phyloP scores from a whole-genome alignment of 2,113 vertebrate genomes.

The Ramphastos sulfuratus region DNA sequence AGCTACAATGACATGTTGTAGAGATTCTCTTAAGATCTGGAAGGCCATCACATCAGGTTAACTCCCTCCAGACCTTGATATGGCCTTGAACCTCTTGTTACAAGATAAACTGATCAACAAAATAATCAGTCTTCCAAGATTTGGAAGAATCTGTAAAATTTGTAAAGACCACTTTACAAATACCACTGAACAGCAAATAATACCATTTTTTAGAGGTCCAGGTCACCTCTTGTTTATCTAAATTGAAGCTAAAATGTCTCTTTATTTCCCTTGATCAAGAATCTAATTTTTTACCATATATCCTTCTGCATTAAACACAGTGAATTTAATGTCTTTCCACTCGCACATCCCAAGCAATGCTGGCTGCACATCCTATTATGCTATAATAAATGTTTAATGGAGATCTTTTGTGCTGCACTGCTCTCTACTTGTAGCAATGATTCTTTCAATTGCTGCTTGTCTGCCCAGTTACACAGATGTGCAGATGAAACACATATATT shows the following conservation, averaged over 20 bases:
- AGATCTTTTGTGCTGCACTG: not conserved
- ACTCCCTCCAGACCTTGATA: fast-evolving
- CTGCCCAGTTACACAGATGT: not conserved
- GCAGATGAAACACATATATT: not conserved
- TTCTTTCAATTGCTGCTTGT: constrained; percentile 27
- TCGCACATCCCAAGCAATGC: not conserved
- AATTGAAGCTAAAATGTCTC: not conserved
- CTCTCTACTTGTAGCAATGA: not conserved
- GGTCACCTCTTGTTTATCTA: not conserved
- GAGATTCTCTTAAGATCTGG: not conserved
- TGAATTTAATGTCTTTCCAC: not conserved
- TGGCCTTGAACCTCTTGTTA: not conserved
- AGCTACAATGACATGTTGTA: not conserved
- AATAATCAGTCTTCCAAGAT: not conserved
- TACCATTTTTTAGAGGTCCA: not conserved
- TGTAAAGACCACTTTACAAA: not conserved
- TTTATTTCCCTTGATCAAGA: not conserved
- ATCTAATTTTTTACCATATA: not conserved
- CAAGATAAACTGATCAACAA: not conserved
- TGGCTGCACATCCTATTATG: not conserved
- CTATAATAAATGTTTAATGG: not conserved
- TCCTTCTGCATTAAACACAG: not conserved
- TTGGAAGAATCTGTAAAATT: not conserved
- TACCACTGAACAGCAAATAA: not conserved
- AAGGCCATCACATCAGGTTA: not conserved